Conservation (phyloP, 2,888 invertebrate species). For the Lordiphosa fenestrarum region DNA sequence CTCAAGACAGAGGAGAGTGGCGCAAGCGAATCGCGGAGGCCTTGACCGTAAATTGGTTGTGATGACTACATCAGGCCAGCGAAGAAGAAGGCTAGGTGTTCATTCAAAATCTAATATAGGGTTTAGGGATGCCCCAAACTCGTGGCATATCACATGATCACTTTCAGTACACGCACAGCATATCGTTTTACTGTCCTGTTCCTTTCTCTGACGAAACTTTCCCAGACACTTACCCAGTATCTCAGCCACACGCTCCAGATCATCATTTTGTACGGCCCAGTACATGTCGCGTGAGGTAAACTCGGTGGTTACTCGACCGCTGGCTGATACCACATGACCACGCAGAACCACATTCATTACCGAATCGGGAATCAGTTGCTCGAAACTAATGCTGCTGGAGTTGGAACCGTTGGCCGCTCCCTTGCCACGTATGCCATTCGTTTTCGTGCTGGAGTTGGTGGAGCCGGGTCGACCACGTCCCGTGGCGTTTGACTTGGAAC, state of each 20-base stretch:
- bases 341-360: slow-evolving; percentile 79
- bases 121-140: too few relatives aligned
- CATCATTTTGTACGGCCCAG: slow-evolving; percentile 79
- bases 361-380: slow-evolving; percentile 79
- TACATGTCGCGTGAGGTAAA: slow-evolving; percentile 79
- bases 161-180: too few relatives aligned
- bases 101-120: too few relatives aligned
- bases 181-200: too few relatives aligned
- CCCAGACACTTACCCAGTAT: slow-evolving; percentile 77
- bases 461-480: slow-evolving; percentile 32
- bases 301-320: slow-evolving; percentile 64
- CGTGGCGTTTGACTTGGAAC: slow-evolving; percentile 10
- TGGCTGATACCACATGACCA: slow-evolving; percentile 57
- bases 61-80: too few relatives aligned
- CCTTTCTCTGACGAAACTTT: too few relatives aligned
- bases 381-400: slow-evolving; percentile 61
- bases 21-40: too few relatives aligned
- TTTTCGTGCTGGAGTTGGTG: slow-evolving; percentile 17
- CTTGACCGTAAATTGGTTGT: too few relatives aligned
- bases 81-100: too few relatives aligned
- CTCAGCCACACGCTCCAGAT: slow-evolving; percentile 79
- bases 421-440: slow-evolving; percentile 38
- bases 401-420: neutral
- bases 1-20: too few relatives aligned
- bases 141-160: too few relatives aligned